Percentiles rank a stretch among this genome's conserved stretches.
Evolutionary conservation across 2,113 vertebrate genomes (phyloP).

Genomic region (Nannospalax galili): DNA sequence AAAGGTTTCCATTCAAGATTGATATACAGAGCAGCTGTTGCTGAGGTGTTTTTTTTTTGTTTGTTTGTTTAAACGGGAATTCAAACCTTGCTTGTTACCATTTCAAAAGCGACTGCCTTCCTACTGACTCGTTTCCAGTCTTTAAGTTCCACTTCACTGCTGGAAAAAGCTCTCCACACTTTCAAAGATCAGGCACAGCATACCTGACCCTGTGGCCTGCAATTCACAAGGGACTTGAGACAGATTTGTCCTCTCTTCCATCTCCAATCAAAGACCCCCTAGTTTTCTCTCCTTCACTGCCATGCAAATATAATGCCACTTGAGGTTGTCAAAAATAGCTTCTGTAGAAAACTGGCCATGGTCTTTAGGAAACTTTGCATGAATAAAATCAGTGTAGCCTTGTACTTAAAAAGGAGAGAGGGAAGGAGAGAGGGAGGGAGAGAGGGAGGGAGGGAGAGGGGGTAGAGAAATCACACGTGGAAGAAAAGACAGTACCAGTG

Average conservation of each 20-base stretch:
- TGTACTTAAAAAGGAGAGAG: conserved; percentile 77
- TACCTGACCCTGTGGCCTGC: conserved; percentile 42
- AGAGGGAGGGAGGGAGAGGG: no score
- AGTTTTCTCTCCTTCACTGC: conserved; percentile 75
- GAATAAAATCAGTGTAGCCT: conserved; percentile 86
- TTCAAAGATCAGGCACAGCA: conserved; percentile 82
- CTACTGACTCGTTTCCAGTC: conserved; percentile 77
- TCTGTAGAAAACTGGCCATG: conserved; percentile 89
- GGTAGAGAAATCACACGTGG: conserved; percentile 8
- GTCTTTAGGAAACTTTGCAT: conserved; percentile 87
- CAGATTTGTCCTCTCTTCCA: not conserved
- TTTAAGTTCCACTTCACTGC: conserved; percentile 76
- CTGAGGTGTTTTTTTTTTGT: conserved; percentile 81
- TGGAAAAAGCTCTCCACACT: conserved; percentile 81
- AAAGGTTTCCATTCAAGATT: conserved; percentile 80
- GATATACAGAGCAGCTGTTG: conserved; percentile 87
- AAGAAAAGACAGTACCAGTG: conserved; percentile 70
- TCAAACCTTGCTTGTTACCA: conserved; percentile 80
- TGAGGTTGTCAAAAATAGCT: conserved; percentile 90
- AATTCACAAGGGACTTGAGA: not conserved
- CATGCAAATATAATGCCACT: conserved; percentile 84
- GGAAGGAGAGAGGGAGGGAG: no score
- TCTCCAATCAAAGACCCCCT: conserved; percentile 69
- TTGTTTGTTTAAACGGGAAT: conserved; percentile 81
- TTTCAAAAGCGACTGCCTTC: conserved; percentile 82